phyloP scores from a whole-genome alignment of 2,797 vertebrate genomes.

The Prionace glauca region DNA sequence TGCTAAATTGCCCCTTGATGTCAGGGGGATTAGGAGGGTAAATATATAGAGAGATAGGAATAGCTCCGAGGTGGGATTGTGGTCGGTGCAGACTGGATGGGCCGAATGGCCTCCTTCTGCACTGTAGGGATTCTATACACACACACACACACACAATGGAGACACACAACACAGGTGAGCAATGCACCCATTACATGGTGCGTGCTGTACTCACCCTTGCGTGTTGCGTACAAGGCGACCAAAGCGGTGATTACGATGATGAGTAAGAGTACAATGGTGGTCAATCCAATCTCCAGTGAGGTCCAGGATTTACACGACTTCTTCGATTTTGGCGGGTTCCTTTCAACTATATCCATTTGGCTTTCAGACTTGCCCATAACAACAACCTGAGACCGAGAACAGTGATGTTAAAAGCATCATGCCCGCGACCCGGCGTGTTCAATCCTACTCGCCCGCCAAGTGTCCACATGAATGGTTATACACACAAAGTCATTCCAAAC shows the following conservation, averaged over 20 bases:
- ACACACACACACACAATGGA: background rate
- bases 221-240: conserved; percentile 76
- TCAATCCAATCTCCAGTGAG: conserved; percentile 76
- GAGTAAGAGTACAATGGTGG: conserved; percentile 70
- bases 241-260: conserved; percentile 74
- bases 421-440: background rate
- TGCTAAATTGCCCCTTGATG: no score
- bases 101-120: no score
- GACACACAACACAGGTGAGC: background rate
- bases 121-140: background rate
- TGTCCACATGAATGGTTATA: no score
- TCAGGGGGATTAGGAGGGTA: no score
- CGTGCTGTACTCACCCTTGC: conserved; percentile 58
- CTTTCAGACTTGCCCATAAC: conserved; percentile 79
- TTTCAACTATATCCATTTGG: conserved; percentile 82
- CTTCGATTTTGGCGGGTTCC: conserved; percentile 73
- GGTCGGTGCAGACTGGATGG: no score
- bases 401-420: no score
- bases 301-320: conserved; percentile 74
- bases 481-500: background rate
- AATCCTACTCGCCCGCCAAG: background rate
- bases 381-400: conserved; percentile 61
- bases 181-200: background rate
- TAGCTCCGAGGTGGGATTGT: no score
- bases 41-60: no score